Evolutionary conservation across 2,113 vertebrate genomes (phyloP).

Genomic region (Aix galericulata): DNA sequence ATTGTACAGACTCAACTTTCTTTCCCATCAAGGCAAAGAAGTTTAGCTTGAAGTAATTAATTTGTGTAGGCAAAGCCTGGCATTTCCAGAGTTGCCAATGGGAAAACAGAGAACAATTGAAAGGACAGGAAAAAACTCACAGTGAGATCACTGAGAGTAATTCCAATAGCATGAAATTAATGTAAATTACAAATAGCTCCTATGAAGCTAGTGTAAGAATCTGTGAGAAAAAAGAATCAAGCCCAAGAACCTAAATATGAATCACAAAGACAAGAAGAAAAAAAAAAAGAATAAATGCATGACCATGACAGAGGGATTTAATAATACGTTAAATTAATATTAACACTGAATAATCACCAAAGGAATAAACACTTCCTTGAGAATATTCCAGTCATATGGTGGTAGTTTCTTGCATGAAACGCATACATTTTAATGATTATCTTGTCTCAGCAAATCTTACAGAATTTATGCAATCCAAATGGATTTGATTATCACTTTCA

Average conservation of each 20-base stretch:
- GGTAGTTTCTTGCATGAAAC: neutral
- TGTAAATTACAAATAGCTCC: constrained; percentile 57
- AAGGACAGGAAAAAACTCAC: neutral
- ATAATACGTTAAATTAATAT: neutral
- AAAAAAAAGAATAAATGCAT: neutral
- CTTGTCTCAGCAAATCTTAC: neutral
- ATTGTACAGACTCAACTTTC: neutral
- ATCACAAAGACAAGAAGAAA: neutral
- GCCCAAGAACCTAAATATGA: neutral
- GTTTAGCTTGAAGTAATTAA: constrained; percentile 37
- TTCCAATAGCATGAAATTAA: constrained; percentile 54
- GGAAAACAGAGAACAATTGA: constrained; percentile 35
- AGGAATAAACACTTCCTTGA: neutral
- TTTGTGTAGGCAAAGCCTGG: constrained; percentile 1
- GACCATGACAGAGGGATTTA: neutral
- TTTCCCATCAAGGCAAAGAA: constrained; percentile 4
- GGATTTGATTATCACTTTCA: neutral
- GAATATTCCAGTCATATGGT: neutral
- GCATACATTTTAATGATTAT: neutral
- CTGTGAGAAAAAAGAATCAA: constrained; percentile 26
- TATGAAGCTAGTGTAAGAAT: constrained; percentile 13
- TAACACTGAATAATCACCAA: neutral
- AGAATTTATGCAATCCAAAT: neutral
- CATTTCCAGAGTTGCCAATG: constrained; percentile 33
- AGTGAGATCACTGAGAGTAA: constrained; percentile 28